phyloP scores from a whole-genome alignment of 2,797 vertebrate species.

The Coilia nasus region DNA sequence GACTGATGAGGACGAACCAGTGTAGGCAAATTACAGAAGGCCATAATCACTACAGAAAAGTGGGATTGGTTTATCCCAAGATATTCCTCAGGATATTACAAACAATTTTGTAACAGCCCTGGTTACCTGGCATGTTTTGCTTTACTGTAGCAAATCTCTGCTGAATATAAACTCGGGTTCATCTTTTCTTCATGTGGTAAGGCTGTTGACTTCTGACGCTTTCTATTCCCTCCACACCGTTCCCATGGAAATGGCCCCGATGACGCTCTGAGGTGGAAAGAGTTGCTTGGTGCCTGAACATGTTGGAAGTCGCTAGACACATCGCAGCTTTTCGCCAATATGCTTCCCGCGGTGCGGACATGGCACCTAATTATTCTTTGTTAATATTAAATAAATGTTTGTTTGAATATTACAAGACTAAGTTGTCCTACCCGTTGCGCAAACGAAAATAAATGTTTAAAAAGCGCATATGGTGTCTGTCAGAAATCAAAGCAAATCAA shows the following conservation, averaged over 20 bases:
- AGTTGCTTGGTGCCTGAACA: conserved; percentile 60
- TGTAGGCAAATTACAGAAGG: neutral
- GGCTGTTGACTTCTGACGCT: neutral
- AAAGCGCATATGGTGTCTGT: neutral
- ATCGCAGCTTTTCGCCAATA: conserved; percentile 53
- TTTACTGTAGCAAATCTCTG: neutral
- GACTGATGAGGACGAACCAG: neutral
- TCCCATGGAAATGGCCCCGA: conserved; percentile 51
- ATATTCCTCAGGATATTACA: neutral
- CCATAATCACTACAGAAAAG: neutral
- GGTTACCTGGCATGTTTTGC: neutral
- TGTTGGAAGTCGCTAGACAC: conserved; percentile 65
- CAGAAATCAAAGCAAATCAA: neutral
- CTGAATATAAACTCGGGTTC: neutral
- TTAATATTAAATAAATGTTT: too few species aligned
- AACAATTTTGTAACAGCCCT: neutral
- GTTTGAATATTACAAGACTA: too few species aligned
- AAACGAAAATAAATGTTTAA: neutral
- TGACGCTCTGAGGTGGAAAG: conserved; percentile 52
- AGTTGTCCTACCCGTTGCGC: too few species aligned
- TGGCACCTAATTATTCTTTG: neutral
- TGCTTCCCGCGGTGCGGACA: conserved; percentile 61
- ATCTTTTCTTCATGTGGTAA: neutral
- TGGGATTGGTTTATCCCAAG: neutral
- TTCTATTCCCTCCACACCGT: conserved; percentile 46